Base-by-base conservation (phyloP, 2,797 vertebrate species). In the Liasis olivaceus region DNA sequence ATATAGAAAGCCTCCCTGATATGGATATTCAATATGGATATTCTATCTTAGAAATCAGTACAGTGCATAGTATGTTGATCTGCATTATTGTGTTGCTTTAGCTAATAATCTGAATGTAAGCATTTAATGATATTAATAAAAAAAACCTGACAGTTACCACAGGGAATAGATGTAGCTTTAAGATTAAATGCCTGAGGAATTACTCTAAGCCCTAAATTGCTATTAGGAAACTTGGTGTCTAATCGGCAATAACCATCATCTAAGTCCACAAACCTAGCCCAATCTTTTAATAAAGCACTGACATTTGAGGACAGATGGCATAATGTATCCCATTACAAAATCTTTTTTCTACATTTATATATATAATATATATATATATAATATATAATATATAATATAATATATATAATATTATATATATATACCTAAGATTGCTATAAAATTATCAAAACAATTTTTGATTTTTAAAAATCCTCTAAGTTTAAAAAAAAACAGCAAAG, bases 401-500 rank as follows among this genome's bases (percentile, higher is more conserved):
- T n/a, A n/a, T n/a, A n/a, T n/a, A n/a, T n/a, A n/a, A n/a, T n/a
- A n/a, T n/a, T n/a, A n/a, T n/a, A n/a, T n/a, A n/a, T n/a, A n/a
- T n/a, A n/a, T n/a, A 90, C 42, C 12, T 63, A 72, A 90, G 89
- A 85, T 63, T 93, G 59, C 89, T 93, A 90, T 95, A 95, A 95
- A 97, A 97, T 96, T 95, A 64, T 24, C 72, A 87, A 94, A 56
- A 60, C 89, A 47, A 42, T 93, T 96, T 94, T 93, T 95, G 87
- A 96, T 93, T 14, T 5, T 3, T 22, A 72, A 95, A 97, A 97
- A 54, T 63, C 20, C 58, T 77, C 24, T 93, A 97, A 96, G 96
- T 90, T 93, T 94, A 92, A 95, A 96, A 96, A 93, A 92, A 12
- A 72, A 95, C 94, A 95, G 89, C 88, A 96, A 96, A 96, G 95